A percentile compares a stretch with the other conserved stretches of the same genome.
These are phyloP conservation scores for Eurosta solidaginis DNA, from an alignment of 1,140 invertebrate genomes.

Conservation along the genomic window DNA sequence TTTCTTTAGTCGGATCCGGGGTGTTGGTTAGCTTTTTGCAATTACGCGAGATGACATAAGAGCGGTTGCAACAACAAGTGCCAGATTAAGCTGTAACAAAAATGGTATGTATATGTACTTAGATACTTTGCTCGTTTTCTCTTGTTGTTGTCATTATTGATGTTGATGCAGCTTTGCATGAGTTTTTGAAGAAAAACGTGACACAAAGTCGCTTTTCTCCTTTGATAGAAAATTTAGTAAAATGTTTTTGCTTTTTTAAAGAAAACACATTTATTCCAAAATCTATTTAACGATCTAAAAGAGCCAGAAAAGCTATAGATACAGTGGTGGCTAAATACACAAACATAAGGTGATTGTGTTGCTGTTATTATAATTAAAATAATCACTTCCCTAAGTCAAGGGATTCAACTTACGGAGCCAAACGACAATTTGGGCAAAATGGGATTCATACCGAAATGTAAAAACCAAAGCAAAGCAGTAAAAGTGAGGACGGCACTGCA, in stretches of 20 bases:
- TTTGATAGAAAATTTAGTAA: not conserved
- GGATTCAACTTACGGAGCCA: no score
- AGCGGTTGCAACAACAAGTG: slow-evolving; percentile 18
- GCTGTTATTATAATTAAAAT: not conserved
- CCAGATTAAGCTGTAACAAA: slow-evolving; percentile 7
- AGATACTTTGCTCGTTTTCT: no score
- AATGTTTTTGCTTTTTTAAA: not conserved
- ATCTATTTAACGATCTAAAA: slow-evolving; percentile 10
- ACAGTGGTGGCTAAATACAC: not conserved
- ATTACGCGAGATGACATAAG: slow-evolving; percentile 28
- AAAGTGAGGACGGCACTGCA: no score
- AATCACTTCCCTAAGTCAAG: no score
- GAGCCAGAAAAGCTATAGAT: not conserved
- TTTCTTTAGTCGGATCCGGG: not conserved
- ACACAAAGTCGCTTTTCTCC: slow-evolving; percentile 2
- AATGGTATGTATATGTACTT: not conserved
- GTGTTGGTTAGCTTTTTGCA: slow-evolving; percentile 1
- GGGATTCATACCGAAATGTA: no score
- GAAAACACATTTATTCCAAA: slow-evolving; percentile 12
- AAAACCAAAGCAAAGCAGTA: no score
- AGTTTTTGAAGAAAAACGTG: not conserved
- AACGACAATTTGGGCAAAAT: no score
- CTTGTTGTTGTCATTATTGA: slow-evolving; percentile 6
- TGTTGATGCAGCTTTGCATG: slow-evolving; percentile 3
- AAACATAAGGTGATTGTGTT: not conserved